Base-by-base conservation (phyloP, 2,888 invertebrate species). In the Drosophila multiciliata region DNA sequence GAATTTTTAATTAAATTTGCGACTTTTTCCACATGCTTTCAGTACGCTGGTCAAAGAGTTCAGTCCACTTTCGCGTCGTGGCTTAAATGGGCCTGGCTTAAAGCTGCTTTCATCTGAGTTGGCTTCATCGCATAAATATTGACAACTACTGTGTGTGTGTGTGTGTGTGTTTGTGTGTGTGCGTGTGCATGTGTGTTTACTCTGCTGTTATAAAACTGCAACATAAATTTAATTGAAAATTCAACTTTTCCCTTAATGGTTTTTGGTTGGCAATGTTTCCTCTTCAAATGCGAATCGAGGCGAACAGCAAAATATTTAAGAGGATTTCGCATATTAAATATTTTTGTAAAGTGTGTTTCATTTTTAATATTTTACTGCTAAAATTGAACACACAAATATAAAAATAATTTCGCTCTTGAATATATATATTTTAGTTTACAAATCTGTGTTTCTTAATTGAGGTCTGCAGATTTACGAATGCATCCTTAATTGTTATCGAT, bases 1-100 rank as follows among this genome's bases (percentile, higher is more conserved):
- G 85, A 82, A 85, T 84, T 87, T 82, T 85, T 85, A 84, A 84
- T 88, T 84, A 78, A 84, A 77, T 85, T 84, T 77, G 63, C 57
- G 72, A 72, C 75, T 78, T 61, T 78, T 78, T 73, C 73, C 82
- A 62, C 73, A 60, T 65, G 54, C 68, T 61, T 29, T 17, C 7
- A 36, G 40, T n/a, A 17, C 49, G 4, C 20, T 57, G 33, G 29
- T 38, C 36, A 29, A 12, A 26, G 38, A 23, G 23, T 36, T 23
- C 17, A 54, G 23, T 26, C 54, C 29, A 50, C 36, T 9, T 3
- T 17, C 35, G 55, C 48, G 55, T 15, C 36, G 15, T 33, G 55
- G n/a, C 38, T 33, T 29, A 40, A 26, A 54, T 33, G 49, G 33
- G 33, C 8, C 32, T 15, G 50, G 8, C 17, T 52, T 20, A 12